Percentiles rank a stretch among this genome's conserved stretches.
phyloP scores from a whole-genome alignment of 1,140 invertebrate species.

The Drosophila subobscura region DNA sequence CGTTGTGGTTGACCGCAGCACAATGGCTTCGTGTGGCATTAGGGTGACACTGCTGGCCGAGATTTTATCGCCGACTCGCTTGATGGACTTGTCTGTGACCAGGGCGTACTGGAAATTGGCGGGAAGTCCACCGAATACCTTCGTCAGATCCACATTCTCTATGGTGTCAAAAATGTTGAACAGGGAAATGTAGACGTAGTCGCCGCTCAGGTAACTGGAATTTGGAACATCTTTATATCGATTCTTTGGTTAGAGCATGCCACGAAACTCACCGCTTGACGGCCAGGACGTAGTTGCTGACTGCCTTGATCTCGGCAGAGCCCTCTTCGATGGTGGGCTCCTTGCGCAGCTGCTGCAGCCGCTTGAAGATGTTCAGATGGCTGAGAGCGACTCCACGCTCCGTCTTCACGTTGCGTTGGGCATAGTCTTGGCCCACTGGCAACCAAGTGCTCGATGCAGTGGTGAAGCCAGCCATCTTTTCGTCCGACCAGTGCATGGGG shows the following conservation, averaged over 20 bases:
- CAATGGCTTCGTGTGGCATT: constrained; percentile 71
- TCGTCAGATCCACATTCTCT: constrained; percentile 65
- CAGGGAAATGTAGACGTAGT: constrained; percentile 67
- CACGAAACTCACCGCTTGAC: constrained; percentile 64
- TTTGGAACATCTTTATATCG: background rate
- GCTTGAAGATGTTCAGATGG: constrained; percentile 73
- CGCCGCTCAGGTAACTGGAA: constrained; percentile 54
- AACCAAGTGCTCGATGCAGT: constrained; percentile 86
- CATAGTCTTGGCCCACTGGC: constrained; percentile 86
- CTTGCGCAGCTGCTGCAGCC: constrained; percentile 65
- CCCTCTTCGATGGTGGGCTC: constrained; percentile 70
- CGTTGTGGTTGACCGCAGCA: constrained; percentile 64
- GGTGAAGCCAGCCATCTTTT: constrained; percentile 71
- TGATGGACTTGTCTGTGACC: constrained; percentile 73
- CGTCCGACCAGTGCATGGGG: constrained; percentile 91
- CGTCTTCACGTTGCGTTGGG: constrained; percentile 83
- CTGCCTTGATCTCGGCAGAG: constrained; percentile 57
- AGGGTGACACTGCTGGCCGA: constrained; percentile 60
- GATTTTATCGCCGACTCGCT: constrained; percentile 57
- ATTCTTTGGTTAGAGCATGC: background rate
- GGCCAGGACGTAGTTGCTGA: constrained; percentile 71
- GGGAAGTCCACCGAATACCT: constrained; percentile 59
- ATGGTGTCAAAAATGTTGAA: constrained; percentile 71
- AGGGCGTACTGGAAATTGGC: constrained; percentile 69
- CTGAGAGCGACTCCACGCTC: constrained; percentile 60